Base-by-base conservation (phyloP, 2,888 invertebrate genomes). In the Aproaerema taeniolella region DNA sequence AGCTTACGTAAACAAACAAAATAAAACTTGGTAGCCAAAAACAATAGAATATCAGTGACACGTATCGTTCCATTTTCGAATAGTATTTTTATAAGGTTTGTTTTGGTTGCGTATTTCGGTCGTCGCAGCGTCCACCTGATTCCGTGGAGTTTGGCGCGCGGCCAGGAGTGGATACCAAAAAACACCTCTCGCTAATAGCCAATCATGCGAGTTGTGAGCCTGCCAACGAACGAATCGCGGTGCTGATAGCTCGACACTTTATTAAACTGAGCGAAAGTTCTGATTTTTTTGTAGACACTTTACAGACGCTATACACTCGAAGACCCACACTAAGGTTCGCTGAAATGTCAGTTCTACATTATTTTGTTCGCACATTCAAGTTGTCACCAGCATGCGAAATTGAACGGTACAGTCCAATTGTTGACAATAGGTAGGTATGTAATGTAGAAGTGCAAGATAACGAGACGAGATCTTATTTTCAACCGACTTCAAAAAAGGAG, bases 121-220 rank as follows among this genome's bases (percentile, higher is more conserved):
- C 41, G 29, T 10, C 35, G 26, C 26, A 20, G 13, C 20, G 38
- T 38, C 35, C 42, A 42, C 42, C 39, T 42, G 42, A 42, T 42
- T 25, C 30, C 25, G 11, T 33, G 26, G 31, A n/a, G 34, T n/a
- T 39, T 43, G 43, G 43, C 43, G 2, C 13, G 15, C 8, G 8
- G 40, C 43, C 43, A 43, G 31, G 4, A n/a, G 38, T 28, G 43
- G 31, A n/a, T 26, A 38, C 41, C 41, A 39, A 43, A 43, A 43
- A 43, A 43, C 42, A 43, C 39, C 42, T 43, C 39, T 38, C 28
- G 38, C 41, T 44, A 44, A 44, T 44, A 41, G 44, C 38, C 44
- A 44, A 44, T 44, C 41, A 41, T 39, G 33, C 16, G 34, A 12
- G 9, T 35, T 17, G 38, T 9, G 29, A 24, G 25, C 12, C 38